These are phyloP conservation scores for Chitala chitala DNA, from an alignment of 2,113 vertebrate genomes.

Conservation along the genomic window DNA sequence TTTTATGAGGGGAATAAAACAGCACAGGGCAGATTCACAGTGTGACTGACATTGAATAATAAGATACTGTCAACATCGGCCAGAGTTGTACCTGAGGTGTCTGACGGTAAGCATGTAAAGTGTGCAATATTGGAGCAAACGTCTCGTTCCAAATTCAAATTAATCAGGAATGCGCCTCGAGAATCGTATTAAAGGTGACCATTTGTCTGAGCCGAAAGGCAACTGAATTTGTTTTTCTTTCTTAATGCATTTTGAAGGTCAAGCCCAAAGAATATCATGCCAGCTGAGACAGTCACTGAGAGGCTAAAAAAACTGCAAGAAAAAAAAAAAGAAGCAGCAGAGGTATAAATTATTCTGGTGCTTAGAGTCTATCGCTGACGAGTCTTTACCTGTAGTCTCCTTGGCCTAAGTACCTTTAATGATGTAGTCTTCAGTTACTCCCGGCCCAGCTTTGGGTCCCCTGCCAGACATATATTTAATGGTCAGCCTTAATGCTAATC, in stretches of 20 bases:
- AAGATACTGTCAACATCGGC: conserved; percentile 46
- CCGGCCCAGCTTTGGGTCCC: conserved; percentile 11
- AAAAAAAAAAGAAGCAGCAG: conserved; percentile 7
- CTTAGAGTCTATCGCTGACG: neutral
- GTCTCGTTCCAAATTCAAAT: conserved; percentile 30
- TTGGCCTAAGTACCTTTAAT: conserved; percentile 5
- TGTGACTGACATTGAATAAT: conserved; percentile 43
- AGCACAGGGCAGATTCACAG: conserved; percentile 37
- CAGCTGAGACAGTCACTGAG: neutral
- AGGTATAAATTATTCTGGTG: conserved; percentile 13
- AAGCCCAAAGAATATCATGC: neutral
- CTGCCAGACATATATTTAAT: conserved; percentile 47
- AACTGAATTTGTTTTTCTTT: conserved; percentile 25
- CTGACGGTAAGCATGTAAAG: conserved; percentile 23
- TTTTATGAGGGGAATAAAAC: conserved; percentile 53
- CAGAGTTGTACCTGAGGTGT: conserved; percentile 22
- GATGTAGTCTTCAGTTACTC: neutral
- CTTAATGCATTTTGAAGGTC: conserved; percentile 22
- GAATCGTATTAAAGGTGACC: conserved; percentile 13
- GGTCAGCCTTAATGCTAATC: conserved; percentile 51
- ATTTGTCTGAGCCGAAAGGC: conserved; percentile 28
- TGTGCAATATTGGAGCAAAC: conserved; percentile 17
- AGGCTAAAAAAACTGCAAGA: no score
- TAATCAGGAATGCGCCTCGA: conserved; percentile 33
- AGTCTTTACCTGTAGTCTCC: neutral